phyloP scores from a whole-genome alignment of 1,140 invertebrate species.

The Conus betulinus region DNA sequence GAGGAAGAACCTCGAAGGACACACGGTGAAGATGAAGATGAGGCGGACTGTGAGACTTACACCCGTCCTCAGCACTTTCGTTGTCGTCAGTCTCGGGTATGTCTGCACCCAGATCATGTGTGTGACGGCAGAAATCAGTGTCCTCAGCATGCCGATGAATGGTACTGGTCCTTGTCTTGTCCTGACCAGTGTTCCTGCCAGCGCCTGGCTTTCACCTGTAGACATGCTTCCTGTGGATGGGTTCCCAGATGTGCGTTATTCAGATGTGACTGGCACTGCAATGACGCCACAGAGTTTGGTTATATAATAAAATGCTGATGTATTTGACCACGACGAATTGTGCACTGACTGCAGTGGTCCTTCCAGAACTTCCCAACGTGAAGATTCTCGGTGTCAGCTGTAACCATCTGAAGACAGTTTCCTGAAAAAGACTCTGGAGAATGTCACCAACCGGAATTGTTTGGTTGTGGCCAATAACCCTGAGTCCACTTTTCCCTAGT shows the following conservation, averaged over 20 bases:
- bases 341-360: background rate
- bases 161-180: constrained; percentile 16
- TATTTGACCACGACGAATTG: background rate
- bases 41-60: constrained; percentile 13
- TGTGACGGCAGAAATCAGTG: constrained; percentile 21
- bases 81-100: constrained; percentile 1
- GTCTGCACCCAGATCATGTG: constrained; percentile 25
- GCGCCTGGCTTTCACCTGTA: constrained; percentile 11
- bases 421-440: background rate
- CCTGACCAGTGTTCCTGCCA: constrained; percentile 17
- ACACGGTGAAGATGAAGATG: background rate
- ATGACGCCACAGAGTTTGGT: background rate
- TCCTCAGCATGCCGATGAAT: constrained; percentile 30
- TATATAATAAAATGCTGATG: background rate
- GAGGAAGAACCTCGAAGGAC: too few relatives aligned
- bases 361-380: background rate
- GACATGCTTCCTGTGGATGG: background rate
- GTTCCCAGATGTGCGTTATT: background rate
- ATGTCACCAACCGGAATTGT: background rate
- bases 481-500: background rate
- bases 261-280: background rate
- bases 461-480: background rate
- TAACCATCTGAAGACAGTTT: background rate
- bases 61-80: constrained; percentile 17
- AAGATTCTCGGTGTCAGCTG: background rate